A percentile compares a stretch with the other conserved stretches of the same genome.
phyloP scores from a whole-genome alignment of 2,797 vertebrate species.

The Acanthiza pusilla region DNA sequence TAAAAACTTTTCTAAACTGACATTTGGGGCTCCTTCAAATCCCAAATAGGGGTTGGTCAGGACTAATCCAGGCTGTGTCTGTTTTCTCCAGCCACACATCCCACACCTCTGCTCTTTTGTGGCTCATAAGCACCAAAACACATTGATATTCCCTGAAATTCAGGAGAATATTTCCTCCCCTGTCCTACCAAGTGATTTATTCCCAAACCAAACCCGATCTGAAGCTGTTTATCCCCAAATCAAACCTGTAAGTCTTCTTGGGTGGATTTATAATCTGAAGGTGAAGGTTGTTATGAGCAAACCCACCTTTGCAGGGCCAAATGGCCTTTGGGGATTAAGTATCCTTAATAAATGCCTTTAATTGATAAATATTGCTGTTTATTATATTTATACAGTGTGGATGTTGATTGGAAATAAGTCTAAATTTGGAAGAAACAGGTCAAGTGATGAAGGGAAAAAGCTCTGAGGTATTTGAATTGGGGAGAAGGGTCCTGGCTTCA shows the following conservation, averaged over 20 bases:
- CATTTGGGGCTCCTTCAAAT: accelerated
- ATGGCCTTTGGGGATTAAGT: background rate
- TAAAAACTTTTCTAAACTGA: accelerated
- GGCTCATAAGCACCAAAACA: accelerated
- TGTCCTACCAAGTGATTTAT: background rate
- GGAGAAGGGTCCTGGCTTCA: background rate
- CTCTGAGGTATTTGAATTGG: background rate
- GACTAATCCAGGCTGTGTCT: background rate
- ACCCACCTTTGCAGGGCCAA: background rate
- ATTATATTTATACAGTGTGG: background rate
- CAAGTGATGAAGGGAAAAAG: background rate
- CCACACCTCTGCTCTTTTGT: background rate
- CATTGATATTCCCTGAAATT: accelerated
- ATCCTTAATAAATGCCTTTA: background rate
- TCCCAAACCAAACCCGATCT: background rate
- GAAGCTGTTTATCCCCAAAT: background rate
- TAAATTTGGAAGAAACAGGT: background rate
- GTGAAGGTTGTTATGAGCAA: background rate
- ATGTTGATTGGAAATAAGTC: background rate
- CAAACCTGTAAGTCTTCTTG: background rate
- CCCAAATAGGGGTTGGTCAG: background rate
- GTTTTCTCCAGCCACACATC: background rate
- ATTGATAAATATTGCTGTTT: too few relatives aligned
- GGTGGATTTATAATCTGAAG: background rate
- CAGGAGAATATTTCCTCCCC: accelerated